Evolutionary conservation across 37 sponge, comb jelly and placozoan species (phyloP).

Genomic region (Aphrocallistes beatrix): DNA sequence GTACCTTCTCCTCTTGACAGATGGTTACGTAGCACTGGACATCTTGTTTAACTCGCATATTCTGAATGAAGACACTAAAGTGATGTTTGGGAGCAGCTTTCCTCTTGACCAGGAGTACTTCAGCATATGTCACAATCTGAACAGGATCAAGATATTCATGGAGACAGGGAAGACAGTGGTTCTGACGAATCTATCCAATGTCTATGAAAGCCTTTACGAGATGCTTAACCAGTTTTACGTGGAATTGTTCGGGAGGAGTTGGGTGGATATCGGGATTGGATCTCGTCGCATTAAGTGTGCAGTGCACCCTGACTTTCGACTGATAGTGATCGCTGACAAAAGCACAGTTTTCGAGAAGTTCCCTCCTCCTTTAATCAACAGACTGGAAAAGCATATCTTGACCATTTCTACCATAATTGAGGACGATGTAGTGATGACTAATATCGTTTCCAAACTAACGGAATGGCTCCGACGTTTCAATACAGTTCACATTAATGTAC

Average conservation of each 20-base stretch:
- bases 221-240: neutral
- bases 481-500: neutral
- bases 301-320: neutral
- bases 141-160: neutral
- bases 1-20: neutral
- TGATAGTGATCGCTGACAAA: neutral
- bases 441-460: neutral
- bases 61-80: neutral
- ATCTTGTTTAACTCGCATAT: neutral
- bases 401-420: neutral
- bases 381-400: neutral
- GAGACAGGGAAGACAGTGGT: neutral
- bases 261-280: neutral
- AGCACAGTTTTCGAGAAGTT: neutral
- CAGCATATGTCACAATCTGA: neutral
- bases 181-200: neutral
- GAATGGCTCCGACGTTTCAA: neutral
- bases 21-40: neutral
- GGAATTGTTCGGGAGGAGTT: neutral
- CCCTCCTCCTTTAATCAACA: constrained; percentile 5
- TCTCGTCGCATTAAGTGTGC: neutral
- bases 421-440: neutral
- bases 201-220: constrained; percentile 4
- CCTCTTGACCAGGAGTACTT: neutral
- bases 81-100: constrained; percentile 6